Percentiles rank a stretch among this genome's conserved stretches.
These are phyloP conservation scores for Copsychus sechellarum DNA, from an alignment of 2,113 vertebrate species.

Conservation along the genomic window DNA sequence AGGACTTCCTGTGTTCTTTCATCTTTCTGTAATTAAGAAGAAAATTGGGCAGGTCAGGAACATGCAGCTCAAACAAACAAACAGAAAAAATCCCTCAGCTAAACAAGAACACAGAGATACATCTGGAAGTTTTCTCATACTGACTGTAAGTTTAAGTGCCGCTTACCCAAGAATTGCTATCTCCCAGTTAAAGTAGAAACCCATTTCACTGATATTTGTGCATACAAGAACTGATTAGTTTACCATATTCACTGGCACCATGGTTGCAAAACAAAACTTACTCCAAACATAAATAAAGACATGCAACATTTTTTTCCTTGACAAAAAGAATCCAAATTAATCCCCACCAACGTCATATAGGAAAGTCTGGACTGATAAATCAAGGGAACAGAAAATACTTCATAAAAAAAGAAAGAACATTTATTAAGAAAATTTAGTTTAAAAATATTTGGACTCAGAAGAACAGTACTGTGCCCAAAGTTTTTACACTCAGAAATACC, in stretches of 20 bases:
- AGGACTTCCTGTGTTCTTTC: conserved; percentile 65
- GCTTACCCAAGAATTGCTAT: background rate
- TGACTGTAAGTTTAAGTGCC: background rate
- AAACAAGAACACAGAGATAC: background rate
- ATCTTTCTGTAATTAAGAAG: conserved; percentile 72
- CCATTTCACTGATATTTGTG: background rate
- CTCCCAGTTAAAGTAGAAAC: background rate
- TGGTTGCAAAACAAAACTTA: conserved; percentile 46
- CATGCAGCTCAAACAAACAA: background rate
- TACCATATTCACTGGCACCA: conserved; percentile 12
- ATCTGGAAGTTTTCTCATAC: background rate
- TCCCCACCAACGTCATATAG: background rate
- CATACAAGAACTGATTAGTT: background rate
- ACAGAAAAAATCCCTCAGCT: background rate
- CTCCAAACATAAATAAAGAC: conserved; percentile 11
- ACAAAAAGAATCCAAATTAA: conserved; percentile 1
- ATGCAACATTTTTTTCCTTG: background rate
- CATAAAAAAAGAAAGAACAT: background rate
- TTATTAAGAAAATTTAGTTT: background rate
- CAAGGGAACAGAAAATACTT: background rate
- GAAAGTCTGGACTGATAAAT: background rate
- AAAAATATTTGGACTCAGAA: background rate
- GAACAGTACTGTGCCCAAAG: background rate
- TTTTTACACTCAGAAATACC: background rate
- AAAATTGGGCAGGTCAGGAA: conserved; percentile 62